A percentile compares a stretch with the other conserved stretches of the same genome.
Evolutionary conservation across 2,113 vertebrate genomes (phyloP).

Genomic region (Callionymus lyra): DNA sequence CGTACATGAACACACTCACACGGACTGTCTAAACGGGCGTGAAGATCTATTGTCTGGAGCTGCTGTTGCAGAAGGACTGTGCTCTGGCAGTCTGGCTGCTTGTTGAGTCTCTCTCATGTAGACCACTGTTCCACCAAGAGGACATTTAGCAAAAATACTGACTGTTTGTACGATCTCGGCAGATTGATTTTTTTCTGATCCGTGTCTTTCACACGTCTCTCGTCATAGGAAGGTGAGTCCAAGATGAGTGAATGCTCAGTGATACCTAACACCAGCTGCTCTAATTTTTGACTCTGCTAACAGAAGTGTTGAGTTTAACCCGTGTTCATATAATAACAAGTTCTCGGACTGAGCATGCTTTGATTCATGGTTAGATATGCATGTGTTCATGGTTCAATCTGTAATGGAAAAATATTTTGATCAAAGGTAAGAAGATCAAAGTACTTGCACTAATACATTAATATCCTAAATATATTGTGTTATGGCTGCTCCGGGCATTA

Average conservation of each 20-base stretch:
- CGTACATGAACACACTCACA: background rate
- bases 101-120: conserved; percentile 5
- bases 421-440: too few relatives aligned
- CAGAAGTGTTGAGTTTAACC: too few relatives aligned
- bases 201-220: conserved; percentile 28
- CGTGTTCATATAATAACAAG: background rate
- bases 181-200: conserved; percentile 75
- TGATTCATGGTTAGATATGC: too few relatives aligned
- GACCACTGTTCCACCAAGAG: conserved; percentile 7
- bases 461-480: too few relatives aligned
- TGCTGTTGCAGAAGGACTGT: conserved; percentile 55
- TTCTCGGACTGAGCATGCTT: too few relatives aligned
- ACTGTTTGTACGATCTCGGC: conserved; percentile 70
- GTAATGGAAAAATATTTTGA: too few relatives aligned
- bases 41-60: conserved; percentile 46
- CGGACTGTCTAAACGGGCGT: conserved; percentile 15
- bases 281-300: conserved; percentile 28
- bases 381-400: too few relatives aligned
- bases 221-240: conserved; percentile 45
- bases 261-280: conserved; percentile 40
- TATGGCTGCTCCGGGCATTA: too few relatives aligned
- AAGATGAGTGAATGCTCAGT: conserved; percentile 14
- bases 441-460: too few relatives aligned
- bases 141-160: conserved; percentile 28
- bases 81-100: conserved; percentile 33